Base-by-base conservation (phyloP, 1,140 invertebrate genomes). In the Bradysia coprophila region DNA sequence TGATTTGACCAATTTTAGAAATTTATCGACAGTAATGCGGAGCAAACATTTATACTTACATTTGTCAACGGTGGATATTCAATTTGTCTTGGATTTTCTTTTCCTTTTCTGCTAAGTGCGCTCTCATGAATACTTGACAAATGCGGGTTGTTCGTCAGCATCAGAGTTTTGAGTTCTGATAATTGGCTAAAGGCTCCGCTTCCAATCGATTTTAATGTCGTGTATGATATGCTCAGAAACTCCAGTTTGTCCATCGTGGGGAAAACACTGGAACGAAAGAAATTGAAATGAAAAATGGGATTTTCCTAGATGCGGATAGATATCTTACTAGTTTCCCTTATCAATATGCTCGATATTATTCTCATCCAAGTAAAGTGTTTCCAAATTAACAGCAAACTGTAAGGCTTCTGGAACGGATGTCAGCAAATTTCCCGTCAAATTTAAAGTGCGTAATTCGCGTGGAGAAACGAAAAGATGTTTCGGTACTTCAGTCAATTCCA, bases 401-500 rank as follows among this genome's bases (percentile, higher is more conserved):
- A 87, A 50, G n/a, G 68, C 64, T 4, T 61, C 51, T 0, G 82
- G 81, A 1, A 81, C 50, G 11, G 57, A 51, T 0, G 50, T 54
- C 6, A 89, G 69, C 6, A 65, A 45, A 58, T 88, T 88, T 43
- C 72, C 69, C n/a, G 70, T 72, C 21, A 85, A 52, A 51, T 79
- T 67, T 18, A 88, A 52, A n/a, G 59, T 64, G 44, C 71, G 67
- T 15, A 87, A 55, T 34, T 69, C 59, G 4, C 66, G 65, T 0
- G 75, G 75, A 0, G 74, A 72, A 53, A 81, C 73, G 2, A 85
- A n/a, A n/a, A n/a, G n/a, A n/a, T n/a, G n/a, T n/a, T n/a, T n/a
- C n/a, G 77, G 76, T 21, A 85, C 51, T 2, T 59, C 54, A 3
- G 57, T 58, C 1, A 87, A 49, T 38, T 69, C 54, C 36, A 79